Evolutionary conservation across 2,888 invertebrate genomes (phyloP), one percentile per base, ranked within the genome.

Genomic region (Rotaria magnacalcarata): DNA sequence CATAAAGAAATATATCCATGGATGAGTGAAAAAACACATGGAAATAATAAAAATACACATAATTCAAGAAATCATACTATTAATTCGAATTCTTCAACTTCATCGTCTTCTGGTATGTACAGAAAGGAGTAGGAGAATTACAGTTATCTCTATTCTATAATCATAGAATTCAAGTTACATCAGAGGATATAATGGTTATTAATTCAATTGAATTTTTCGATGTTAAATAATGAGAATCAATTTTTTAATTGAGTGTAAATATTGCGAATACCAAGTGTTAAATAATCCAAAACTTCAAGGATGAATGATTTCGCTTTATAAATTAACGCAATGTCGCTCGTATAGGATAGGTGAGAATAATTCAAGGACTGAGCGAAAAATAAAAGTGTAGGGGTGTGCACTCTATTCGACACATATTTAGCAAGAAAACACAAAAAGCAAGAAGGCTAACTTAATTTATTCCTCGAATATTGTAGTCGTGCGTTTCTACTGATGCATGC

Each of bases 21-120:
- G 80, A 80, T 80, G 80, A 80, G 11, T 80, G 80, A 80, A 24
- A 80, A 80, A 34, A 80, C 47, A 80, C 80, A 80, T 80, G 47
- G 47, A 47, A 80, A 7, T 47, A 80, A 47, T 24, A 80, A 80
- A 47, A 41, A 19, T 19, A 80, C 43, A 41, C 10, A 5, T 0
- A 80, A 80, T 80, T 24, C 43, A 47, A 80, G 47, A 47, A 80
- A 80, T 47, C 19, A 2, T 4, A 80, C 43, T 47, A 80, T 6
- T 7, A 80, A 27, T 47, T 10, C 24, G 5, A 47, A 43, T 16
- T 43, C 41, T 43, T 47, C 75, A 24, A 24, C 75, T 16, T 43
- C 14, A n/a, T 80, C 80, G 47, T 2, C 80, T 47, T 80, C 47
- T 24, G 80, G 80, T 80, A 80, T 47, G 47, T 34, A 34, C 2